Evolutionary conservation across 2,888 invertebrate genomes (phyloP), one percentile per base, ranked within the genome.

Genomic region (Galeruca laticollis): DNA sequence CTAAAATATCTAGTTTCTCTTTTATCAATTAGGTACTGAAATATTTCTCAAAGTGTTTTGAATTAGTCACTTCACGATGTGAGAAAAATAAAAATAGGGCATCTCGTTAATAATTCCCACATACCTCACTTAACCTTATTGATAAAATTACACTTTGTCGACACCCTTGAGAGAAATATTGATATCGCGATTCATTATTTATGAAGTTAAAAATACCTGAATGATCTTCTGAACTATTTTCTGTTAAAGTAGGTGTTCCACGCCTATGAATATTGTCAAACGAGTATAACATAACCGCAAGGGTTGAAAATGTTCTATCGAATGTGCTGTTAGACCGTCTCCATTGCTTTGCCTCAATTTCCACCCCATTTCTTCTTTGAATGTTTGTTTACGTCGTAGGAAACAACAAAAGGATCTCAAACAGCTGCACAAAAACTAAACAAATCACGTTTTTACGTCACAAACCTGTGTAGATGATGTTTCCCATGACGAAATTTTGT

Each of bases 221-320:
- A 47, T 9, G 10, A 18, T 9, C 18, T 18, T 57, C 18, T 18
- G 35, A 57, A 10, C 18, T 35, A 35, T 35, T 57, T 37, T 57
- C 9, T 2, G 18, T 33, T 33, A 35, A 35, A 52, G 2, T 31
- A 54, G n/a, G 54, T 54, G 13, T 56, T 35, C 69, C 54, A 65
- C 69, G 64, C 56, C 60, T 31, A 60, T 69, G 69, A 47, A 31
- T n/a, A 33, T 56, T 74, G 65, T 57, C 56, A 57, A 57, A 69
- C 69, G 71, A 66, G 57, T 31, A 57, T 63, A 69, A 73, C 72
- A 72, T 75, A 77, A 81, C 79, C 81, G 77, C 80, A 79, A 79
- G 79, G 80, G 80, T 78, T 80, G 79, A 77, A 77, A 79, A 78
- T 76, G 76, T 73, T 73, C 77, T 78, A 78, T 78, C 77, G 76